Conservation (phyloP, 1,140 invertebrate genomes). For the Patella vulgata region DNA sequence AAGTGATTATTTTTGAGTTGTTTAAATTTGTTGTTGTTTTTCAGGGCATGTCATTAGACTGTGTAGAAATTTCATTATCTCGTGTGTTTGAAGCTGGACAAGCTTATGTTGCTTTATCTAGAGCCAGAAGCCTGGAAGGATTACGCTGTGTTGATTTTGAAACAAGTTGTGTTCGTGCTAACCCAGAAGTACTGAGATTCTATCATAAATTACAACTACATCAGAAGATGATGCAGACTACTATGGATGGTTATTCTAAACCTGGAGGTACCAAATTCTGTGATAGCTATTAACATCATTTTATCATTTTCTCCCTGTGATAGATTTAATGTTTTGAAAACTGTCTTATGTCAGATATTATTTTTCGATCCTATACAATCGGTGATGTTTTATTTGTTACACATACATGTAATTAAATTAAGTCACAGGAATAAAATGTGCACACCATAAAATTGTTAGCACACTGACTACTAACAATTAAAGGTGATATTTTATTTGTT, state of each 20-base stretch:
- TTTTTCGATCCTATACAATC: too few species aligned
- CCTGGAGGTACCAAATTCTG: background rate
- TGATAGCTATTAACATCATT: background rate
- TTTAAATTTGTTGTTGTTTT: slow-evolving; percentile 30
- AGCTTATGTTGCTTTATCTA: slow-evolving; percentile 93
- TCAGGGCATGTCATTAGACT: slow-evolving; percentile 91
- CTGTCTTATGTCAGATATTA: too few species aligned
- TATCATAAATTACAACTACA: slow-evolving; percentile 70
- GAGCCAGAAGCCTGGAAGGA: slow-evolving; percentile 86
- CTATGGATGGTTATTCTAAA: slow-evolving; percentile 16
- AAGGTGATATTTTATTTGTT: too few species aligned
- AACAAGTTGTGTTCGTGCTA: slow-evolving; percentile 86
- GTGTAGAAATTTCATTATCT: slow-evolving; percentile 91
- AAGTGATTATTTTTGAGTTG: too few species aligned
- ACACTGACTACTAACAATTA: too few species aligned
- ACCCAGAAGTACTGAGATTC: slow-evolving; percentile 86
- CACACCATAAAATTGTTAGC: too few species aligned
- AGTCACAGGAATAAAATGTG: too few species aligned
- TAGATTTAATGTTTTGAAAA: background rate
- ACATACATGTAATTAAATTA: too few species aligned
- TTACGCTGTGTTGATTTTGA: slow-evolving; percentile 90
- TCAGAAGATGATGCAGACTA: slow-evolving; percentile 34
- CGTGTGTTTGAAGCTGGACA: slow-evolving; percentile 90
- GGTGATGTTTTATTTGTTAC: too few species aligned
- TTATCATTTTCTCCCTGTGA: background rate